Percentiles rank a stretch among this genome's conserved stretches.
Evolutionary conservation across 2,888 invertebrate genomes (phyloP).

Genomic region (Clitarchus hookeri): DNA sequence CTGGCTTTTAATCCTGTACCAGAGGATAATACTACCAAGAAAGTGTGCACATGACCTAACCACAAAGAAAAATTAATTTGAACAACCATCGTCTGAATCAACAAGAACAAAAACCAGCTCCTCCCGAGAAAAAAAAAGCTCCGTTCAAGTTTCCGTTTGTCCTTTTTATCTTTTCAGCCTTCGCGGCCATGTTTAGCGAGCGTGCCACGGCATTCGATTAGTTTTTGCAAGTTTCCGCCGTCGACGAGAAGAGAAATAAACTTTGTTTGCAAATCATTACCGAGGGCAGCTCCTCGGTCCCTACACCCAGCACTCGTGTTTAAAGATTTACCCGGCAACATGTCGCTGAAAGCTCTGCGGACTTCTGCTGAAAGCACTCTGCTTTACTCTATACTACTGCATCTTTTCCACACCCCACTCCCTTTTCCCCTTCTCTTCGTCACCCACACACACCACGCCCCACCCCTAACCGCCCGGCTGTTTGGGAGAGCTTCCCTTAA

Average conservation of each 20-base stretch:
- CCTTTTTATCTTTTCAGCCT: not conserved
- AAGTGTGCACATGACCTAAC: not conserved
- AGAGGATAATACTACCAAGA: not conserved
- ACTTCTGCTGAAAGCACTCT: slow-evolving; percentile 10
- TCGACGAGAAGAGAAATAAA: slow-evolving; percentile 20
- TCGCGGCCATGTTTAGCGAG: slow-evolving; percentile 5
- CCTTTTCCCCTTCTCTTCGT: not conserved
- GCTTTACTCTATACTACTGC: not conserved
- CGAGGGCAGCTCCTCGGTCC: slow-evolving; percentile 18
- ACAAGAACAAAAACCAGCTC: not conserved
- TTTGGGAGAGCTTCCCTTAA: slow-evolving; percentile 5
- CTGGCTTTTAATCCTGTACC: not conserved
- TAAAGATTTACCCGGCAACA: slow-evolving; percentile 24
- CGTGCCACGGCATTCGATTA: slow-evolving; percentile 24
- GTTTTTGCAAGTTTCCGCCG: slow-evolving; percentile 11
- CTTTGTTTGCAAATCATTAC: slow-evolving; percentile 27
- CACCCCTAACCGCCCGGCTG: too few relatives aligned
- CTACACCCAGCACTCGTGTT: slow-evolving; percentile 6
- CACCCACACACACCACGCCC: too few relatives aligned
- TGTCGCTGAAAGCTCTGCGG: slow-evolving; percentile 18
- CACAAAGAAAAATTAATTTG: not conserved
- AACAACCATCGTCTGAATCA: not conserved
- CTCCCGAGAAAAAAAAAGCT: not conserved
- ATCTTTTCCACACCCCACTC: not conserved
- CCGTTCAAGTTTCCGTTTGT: not conserved